Evolutionary conservation across 2,113 vertebrate genomes (phyloP).

Genomic region (Taxidea taxus): DNA sequence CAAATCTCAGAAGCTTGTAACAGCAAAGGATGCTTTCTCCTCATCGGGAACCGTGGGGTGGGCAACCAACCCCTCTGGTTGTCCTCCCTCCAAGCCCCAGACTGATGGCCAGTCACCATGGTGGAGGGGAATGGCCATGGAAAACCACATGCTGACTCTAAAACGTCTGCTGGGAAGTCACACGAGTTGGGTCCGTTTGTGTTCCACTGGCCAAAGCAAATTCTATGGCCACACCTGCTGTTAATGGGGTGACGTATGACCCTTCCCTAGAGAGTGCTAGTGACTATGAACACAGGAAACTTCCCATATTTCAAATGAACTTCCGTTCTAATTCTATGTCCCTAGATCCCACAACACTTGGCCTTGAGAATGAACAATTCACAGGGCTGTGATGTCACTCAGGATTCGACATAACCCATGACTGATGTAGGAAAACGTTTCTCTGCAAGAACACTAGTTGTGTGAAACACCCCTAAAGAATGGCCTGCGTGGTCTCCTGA

Average conservation of each 20-base stretch:
- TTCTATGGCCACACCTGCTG: neutral
- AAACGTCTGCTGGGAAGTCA: neutral
- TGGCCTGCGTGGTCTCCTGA: neutral
- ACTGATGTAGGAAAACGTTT: neutral
- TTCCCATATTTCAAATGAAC: neutral
- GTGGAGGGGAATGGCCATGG: neutral
- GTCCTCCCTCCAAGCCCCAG: neutral
- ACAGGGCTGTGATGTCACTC: neutral
- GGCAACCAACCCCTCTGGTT: neutral
- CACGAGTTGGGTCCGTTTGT: neutral
- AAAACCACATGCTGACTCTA: neutral
- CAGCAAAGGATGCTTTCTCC: neutral
- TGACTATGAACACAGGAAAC: neutral
- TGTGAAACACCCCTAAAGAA: neutral
- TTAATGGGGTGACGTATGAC: neutral
- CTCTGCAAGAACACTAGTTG: neutral
- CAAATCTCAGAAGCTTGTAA: neutral
- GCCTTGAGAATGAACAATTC: neutral
- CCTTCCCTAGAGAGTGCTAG: neutral
- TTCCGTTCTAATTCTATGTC: neutral
- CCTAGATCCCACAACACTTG: neutral
- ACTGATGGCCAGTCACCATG: neutral
- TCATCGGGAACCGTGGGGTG: neutral
- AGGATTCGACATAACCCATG: neutral
- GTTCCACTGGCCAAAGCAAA: neutral